phyloP scores from a whole-genome alignment of 1,140 invertebrate genomes.

The Drosophila funebris region DNA sequence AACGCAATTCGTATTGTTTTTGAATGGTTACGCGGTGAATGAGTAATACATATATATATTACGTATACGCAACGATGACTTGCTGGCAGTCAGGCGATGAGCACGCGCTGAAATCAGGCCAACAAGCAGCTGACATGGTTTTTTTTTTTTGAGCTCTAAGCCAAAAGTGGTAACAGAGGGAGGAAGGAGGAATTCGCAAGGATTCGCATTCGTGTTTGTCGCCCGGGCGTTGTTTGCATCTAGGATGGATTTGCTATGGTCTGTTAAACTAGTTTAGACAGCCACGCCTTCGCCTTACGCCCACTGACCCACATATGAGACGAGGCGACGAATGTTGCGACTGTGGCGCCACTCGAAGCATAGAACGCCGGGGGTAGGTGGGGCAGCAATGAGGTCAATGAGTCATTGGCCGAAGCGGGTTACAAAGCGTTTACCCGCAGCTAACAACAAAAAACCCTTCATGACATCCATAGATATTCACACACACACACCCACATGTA shows the following conservation, averaged over 20 bases:
- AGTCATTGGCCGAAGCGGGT: conserved; percentile 67
- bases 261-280: conserved; percentile 64
- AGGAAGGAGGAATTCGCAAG: background rate
- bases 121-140: conserved; percentile 32
- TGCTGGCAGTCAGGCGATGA: conserved; percentile 15
- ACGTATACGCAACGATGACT: conserved; percentile 29
- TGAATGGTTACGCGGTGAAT: conserved; percentile 16
- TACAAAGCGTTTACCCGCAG: background rate
- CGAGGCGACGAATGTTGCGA: background rate
- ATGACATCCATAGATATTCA: conserved; percentile 22
- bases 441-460: conserved; percentile 18
- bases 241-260: conserved; percentile 7
- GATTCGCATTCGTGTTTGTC: conserved; percentile 7
- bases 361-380: background rate
- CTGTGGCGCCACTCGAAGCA: conserved; percentile 20
- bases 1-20: conserved; percentile 35
- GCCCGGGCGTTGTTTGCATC: conserved; percentile 15
- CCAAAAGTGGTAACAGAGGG: background rate
- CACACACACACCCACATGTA: background rate
- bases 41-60: conserved; percentile 31
- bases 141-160: background rate
- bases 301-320: conserved; percentile 64
- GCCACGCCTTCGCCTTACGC: conserved; percentile 24
- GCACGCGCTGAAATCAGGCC: conserved; percentile 29
- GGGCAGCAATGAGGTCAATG: conserved; percentile 68